Percentiles rank a stretch among this genome's conserved stretches.
These are phyloP conservation scores for Stichodactyla mertensii DNA, from an alignment of 64 coral and sea anemone genomes.

Conservation along the genomic window DNA sequence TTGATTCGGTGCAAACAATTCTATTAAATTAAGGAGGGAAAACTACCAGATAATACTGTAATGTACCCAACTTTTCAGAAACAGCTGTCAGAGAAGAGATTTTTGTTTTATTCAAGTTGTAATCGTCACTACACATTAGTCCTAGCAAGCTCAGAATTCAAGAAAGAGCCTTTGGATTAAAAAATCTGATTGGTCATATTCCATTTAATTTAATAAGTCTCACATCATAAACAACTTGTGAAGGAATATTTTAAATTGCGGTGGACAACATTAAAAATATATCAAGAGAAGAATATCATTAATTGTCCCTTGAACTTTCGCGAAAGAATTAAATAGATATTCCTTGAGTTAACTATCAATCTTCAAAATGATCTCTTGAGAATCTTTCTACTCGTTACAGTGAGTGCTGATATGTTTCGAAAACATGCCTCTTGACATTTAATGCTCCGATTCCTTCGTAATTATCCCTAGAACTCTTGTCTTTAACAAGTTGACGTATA, in stretches of 20 bases:
- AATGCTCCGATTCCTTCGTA: background rate
- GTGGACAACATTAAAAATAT: background rate
- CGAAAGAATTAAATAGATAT: background rate
- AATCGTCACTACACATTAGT: too few species aligned
- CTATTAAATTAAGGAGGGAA: too few species aligned
- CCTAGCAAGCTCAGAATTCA: too few species aligned
- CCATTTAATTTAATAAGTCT: too few species aligned
- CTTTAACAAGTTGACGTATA: background rate
- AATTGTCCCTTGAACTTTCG: background rate
- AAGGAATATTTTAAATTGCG: background rate
- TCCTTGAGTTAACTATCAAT: background rate
- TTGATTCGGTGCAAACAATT: too few species aligned
- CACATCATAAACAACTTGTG: too few species aligned
- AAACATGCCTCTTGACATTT: constrained; percentile 5
- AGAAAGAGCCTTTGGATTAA: too few species aligned
- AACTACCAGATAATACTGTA: too few species aligned
- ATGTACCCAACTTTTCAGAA: too few species aligned
- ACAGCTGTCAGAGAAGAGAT: too few species aligned
- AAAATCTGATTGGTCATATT: too few species aligned
- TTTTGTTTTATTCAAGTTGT: too few species aligned
- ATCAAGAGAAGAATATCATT: background rate
- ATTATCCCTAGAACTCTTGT: background rate
- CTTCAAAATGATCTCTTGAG: background rate
- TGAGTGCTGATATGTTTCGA: background rate
- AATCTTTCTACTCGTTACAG: background rate